phyloP scores from a whole-genome alignment of 1,140 invertebrate genomes.

The Tyrophagus putrescentiae region DNA sequence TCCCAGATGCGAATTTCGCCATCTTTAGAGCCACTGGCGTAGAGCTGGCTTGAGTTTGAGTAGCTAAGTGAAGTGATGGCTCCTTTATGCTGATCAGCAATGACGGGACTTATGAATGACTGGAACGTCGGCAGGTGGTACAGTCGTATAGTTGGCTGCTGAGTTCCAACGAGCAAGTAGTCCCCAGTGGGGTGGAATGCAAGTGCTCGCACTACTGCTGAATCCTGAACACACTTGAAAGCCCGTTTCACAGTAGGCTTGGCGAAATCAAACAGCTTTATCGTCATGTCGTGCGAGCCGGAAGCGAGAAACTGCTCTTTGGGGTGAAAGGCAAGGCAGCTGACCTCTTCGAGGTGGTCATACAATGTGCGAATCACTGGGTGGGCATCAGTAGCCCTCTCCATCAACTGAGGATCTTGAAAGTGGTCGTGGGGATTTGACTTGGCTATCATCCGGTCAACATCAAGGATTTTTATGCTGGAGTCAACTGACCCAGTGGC shows the following conservation, averaged over 20 bases:
- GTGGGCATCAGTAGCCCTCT: conserved; percentile 61
- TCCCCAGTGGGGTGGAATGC: conserved; percentile 91
- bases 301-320: conserved; percentile 77
- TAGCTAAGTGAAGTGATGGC: conserved; percentile 61
- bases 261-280: conserved; percentile 93
- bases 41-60: conserved; percentile 65
- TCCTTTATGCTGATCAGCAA: conserved; percentile 74
- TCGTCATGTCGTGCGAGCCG: conserved; percentile 77
- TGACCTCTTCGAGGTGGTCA: conserved; percentile 94
- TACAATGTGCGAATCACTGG: conserved; percentile 97
- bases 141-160: conserved; percentile 71
- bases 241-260: conserved; percentile 97
- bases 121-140: conserved; percentile 92
- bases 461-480: conserved; percentile 95
- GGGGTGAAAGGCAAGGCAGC: conserved; percentile 90
- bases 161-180: conserved; percentile 77
- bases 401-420: neutral
- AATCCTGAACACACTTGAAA: conserved; percentile 82
- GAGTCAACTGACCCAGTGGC: conserved; percentile 95
- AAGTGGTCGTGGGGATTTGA: conserved; percentile 28
- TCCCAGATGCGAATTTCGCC: conserved; percentile 65
- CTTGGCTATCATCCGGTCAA: conserved; percentile 93
- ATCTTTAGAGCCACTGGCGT: conserved; percentile 77
- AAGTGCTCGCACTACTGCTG: conserved; percentile 68
- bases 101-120: conserved; percentile 81